Evolutionary conservation across 2,113 vertebrate species (phyloP), one percentile per base, ranked within the genome.

Genomic region (Oophaga pumilio): DNA sequence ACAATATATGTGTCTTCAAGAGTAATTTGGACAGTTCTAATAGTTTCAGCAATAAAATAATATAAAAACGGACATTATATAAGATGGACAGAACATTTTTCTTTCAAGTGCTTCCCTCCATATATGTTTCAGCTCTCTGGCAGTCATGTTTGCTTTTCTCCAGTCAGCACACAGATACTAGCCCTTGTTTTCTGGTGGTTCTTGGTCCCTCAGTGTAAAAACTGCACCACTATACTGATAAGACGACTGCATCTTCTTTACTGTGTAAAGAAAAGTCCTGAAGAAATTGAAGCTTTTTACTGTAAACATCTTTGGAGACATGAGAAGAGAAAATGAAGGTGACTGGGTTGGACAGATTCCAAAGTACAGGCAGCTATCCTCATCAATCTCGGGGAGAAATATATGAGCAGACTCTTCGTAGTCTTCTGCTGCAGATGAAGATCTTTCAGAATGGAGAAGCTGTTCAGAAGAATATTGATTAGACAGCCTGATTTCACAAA

Each of bases 321-420:
- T 15, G 43, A 82, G 33, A 11, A 66, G 10, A 82, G 33, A 49
- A 80, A 49, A 43, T 82, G 60, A 82, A 82, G 60, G 79, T 82
- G 60, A 82, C 80, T 49, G 15, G 33, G n/a, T 82, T 82, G 80
- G 80, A 64, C 28, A 28, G 11, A n/a, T 66, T 82, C 80, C 80
- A 66, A 50, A 62, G 18, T 66, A 64, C 80, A 52, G 62, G 33
- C 80, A 68, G 62, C 59, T 2, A 18, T 33, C 80, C 80, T 68
- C 80, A 82, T 82, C 80, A 82, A 82, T 82, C 80, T 82, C n/a
- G 22, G 20, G 80, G 43, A 66, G 80, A 82, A 68, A 82, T 82
- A 66, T 82, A 52, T 62, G 60, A 82, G 60, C 33, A 43, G 60
- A 66, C 60, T 50, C 60, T 50, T 68, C 43, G 43, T 66, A 68